These are phyloP conservation scores for Apogon hyalosoma DNA, from an alignment of 2,797 vertebrate genomes.

Conservation along the genomic window DNA sequence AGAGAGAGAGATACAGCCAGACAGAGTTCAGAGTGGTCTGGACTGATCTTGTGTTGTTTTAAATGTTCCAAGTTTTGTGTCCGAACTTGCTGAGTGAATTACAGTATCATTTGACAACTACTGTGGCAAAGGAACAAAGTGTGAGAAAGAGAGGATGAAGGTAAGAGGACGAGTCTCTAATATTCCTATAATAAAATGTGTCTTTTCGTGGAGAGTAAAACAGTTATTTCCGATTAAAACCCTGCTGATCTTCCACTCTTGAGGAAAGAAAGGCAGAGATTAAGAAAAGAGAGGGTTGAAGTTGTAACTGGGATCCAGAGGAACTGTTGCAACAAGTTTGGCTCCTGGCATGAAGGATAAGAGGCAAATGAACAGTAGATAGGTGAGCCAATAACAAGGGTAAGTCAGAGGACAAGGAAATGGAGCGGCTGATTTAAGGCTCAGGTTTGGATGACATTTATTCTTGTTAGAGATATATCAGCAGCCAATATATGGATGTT, in stretches of 20 bases:
- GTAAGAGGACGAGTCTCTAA: conserved; percentile 16
- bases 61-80: conserved; percentile 49
- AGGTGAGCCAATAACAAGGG: conserved; percentile 49
- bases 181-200: background rate
- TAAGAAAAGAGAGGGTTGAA: conserved; percentile 13
- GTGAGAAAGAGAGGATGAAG: background rate
- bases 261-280: conserved; percentile 8
- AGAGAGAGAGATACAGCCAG: conserved; percentile 20
- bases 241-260: conserved; percentile 4
- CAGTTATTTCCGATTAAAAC: conserved; percentile 35
- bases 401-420: conserved; percentile 46
- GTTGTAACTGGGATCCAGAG: conserved; percentile 32
- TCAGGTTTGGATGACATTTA: conserved; percentile 55
- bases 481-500: conserved; percentile 8
- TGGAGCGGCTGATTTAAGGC: conserved; percentile 39
- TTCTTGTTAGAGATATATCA: conserved; percentile 50
- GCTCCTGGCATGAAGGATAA: conserved; percentile 31
- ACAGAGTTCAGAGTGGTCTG: conserved; percentile 26
- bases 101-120: background rate
- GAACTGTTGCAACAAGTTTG: conserved; percentile 52
- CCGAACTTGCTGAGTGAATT: conserved; percentile 60
- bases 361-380: conserved; percentile 30
- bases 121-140: background rate
- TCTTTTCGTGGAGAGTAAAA: background rate
- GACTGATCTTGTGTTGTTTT: conserved; percentile 37